phyloP scores from a whole-genome alignment of 1,140 invertebrate species.

The Eciton burchellii region DNA sequence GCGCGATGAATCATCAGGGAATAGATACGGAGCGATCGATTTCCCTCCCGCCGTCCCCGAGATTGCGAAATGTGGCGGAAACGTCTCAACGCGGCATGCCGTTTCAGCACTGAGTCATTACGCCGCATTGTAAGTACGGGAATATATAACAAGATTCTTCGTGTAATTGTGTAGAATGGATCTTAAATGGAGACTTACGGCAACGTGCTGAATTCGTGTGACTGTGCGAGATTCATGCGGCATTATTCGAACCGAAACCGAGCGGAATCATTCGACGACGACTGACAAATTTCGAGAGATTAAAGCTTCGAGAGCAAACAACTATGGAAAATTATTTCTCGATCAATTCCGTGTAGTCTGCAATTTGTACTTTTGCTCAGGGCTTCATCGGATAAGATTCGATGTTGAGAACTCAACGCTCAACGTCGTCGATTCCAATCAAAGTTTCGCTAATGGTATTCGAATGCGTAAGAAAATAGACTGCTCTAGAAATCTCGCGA shows the following conservation, averaged over 20 bases:
- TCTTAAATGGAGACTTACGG: conserved; percentile 72
- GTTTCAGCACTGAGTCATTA: conserved; percentile 79
- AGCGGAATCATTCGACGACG: neutral
- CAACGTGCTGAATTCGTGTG: conserved; percentile 15
- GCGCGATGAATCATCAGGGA: conserved; percentile 62
- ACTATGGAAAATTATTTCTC: neutral
- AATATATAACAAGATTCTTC: conserved; percentile 83
- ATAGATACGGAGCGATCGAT: conserved; percentile 83
- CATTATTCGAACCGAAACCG: neutral
- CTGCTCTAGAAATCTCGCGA: neutral
- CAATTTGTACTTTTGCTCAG: neutral
- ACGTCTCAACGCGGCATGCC: conserved; percentile 60
- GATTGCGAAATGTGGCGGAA: conserved; percentile 69
- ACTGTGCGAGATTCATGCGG: neutral
- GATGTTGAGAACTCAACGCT: neutral
- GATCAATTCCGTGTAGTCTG: neutral
- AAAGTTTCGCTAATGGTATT: neutral
- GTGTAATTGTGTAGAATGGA: conserved; percentile 83
- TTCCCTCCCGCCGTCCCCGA: conserved; percentile 75
- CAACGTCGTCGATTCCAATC: neutral
- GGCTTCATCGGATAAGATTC: neutral
- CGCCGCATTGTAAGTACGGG: conserved; percentile 82
- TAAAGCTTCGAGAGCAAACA: neutral
- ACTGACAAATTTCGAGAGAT: neutral
- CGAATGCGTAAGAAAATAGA: neutral